Base-by-base conservation (phyloP, 2,797 vertebrate species). In the Premnoplex brunnescens region DNA sequence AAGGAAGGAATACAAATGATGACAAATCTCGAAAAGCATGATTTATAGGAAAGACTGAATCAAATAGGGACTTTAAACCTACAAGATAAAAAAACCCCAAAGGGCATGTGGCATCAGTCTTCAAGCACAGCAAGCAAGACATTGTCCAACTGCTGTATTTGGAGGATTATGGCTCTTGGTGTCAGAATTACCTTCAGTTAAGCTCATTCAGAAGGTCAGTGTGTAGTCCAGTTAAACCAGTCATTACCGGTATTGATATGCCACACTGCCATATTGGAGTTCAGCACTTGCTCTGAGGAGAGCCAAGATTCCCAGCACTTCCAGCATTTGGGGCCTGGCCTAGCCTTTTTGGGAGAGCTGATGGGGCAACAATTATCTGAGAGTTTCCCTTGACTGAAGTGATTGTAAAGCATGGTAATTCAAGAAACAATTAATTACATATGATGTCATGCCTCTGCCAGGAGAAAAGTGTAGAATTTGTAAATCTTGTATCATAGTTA, bases 401-500 rank as follows among this genome's bases (percentile, higher is more conserved):
- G n/a, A 51, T 64, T 48, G 51, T 36, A 88, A 73, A 77, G 16
- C 55, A 73, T 24, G 14, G 3, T 51, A 82, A 64, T 86, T 96
- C 54, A 37, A 80, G 28, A 23, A 92, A 88, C 3, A 0, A 52
- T 71, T 73, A 77, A 46, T 43, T 44, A 32, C 1, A 0, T 73
- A 83, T 41, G 24, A 51, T 49, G 41, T 12, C 46, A 48, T 58
- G 43, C 24, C 49, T 69, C 55, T 82, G 34, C 37, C 67, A 76
- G 34, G 44, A 95, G 34, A 88, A 63, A 84, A 85, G 28, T 8
- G 8, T 32, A 34, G 51, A 41, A 46, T 93, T 96, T 88, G 78
- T 90, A 82, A 94, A 91, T 86, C 71, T 82, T 90, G 52, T 82
- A 54, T 72, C 84, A 73, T 56, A 63, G 46, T 86, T 93, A 75